Evolutionary conservation across 2,797 vertebrate species (phyloP).

Genomic region (Malurus leucopterus): DNA sequence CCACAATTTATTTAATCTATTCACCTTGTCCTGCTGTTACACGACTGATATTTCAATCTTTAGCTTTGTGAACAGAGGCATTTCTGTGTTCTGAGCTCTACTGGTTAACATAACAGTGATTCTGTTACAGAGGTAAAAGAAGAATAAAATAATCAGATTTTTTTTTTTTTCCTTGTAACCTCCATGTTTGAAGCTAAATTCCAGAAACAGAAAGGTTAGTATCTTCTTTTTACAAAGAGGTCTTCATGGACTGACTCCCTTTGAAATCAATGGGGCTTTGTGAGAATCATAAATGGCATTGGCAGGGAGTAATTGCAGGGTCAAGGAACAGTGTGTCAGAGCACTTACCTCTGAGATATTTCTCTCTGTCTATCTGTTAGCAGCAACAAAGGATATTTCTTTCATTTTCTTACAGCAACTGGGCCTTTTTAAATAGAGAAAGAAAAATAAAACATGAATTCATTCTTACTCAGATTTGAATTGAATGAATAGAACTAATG

Average conservation of each 20-base stretch:
- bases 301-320: constrained; percentile 15
- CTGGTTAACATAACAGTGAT: background rate
- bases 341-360: constrained; percentile 25
- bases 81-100: background rate
- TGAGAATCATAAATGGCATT: background rate
- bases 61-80: background rate
- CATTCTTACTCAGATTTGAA: constrained; percentile 68
- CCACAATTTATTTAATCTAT: background rate
- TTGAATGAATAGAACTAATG: constrained; percentile 70
- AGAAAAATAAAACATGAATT: constrained; percentile 71
- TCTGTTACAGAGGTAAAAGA: background rate
- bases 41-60: background rate
- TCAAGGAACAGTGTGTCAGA: constrained; percentile 11
- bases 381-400: constrained; percentile 14
- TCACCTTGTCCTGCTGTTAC: background rate
- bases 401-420: constrained; percentile 26
- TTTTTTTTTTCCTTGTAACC: background rate
- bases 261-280: background rate
- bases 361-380: constrained; percentile 4
- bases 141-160: constrained; percentile 6
- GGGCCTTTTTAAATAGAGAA: constrained; percentile 62
- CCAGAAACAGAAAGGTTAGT: background rate
- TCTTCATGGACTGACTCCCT: background rate
- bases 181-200: constrained; percentile 6
- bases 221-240: background rate